phyloP scores from a whole-genome alignment of 2,888 invertebrate species.

The Pogonocherus hispidulus region DNA sequence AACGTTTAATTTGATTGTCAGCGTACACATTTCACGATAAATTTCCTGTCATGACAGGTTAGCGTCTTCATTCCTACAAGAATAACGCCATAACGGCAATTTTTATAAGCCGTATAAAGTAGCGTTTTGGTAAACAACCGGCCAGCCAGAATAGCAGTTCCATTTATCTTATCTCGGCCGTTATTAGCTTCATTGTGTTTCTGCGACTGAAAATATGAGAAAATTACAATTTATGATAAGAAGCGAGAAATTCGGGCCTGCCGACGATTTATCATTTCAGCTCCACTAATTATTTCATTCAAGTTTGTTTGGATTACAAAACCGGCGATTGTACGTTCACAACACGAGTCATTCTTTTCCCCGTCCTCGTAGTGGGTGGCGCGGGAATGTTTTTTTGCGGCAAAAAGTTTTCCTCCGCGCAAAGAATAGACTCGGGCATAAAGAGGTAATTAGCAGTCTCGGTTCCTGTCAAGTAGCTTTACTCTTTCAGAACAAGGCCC shows the following conservation, averaged over 20 bases:
- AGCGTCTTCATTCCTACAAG: not conserved
- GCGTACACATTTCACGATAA: not conserved
- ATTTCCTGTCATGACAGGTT: not conserved
- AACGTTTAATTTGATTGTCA: not conserved
- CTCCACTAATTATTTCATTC: constrained; percentile 43
- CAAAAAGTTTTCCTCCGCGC: constrained; percentile 61
- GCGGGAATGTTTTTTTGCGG: constrained; percentile 36
- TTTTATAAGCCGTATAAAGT: not conserved
- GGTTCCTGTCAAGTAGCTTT: constrained; percentile 65
- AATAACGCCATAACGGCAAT: not conserved
- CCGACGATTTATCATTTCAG: constrained; percentile 41
- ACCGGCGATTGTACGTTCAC: constrained; percentile 36
- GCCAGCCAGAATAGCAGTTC: not conserved
- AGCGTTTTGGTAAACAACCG: not conserved
- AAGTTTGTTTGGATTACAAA: constrained; percentile 42
- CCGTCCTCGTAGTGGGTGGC: constrained; percentile 51
- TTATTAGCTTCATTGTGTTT: constrained; percentile 2
- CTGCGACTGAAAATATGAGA: constrained; percentile 4
- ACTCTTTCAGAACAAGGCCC: constrained; percentile 61
- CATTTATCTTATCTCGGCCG: constrained; percentile 2
- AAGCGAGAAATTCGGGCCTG: constrained; percentile 35
- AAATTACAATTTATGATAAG: constrained; percentile 24
- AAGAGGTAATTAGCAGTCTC: constrained; percentile 66
- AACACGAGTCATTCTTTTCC: constrained; percentile 50
- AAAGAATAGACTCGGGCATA: constrained; percentile 63